Evolutionary conservation across 2,888 invertebrate genomes (phyloP).

Genomic region (Nephrotoma guestfalica): DNA sequence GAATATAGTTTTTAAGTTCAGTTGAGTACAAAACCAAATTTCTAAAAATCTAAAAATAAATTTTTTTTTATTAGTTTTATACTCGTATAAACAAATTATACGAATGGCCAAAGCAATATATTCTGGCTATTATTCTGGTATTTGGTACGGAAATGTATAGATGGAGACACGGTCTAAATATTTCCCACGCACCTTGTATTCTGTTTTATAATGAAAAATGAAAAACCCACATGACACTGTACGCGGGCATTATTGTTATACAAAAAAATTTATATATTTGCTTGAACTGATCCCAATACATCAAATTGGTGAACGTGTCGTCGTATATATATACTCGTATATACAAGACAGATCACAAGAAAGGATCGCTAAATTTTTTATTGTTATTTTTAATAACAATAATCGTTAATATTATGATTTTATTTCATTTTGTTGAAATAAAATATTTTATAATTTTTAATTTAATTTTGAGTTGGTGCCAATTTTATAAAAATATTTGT

Average conservation of each 20-base stretch:
- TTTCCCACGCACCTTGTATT: background rate
- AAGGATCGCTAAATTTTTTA: background rate
- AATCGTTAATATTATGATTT: background rate
- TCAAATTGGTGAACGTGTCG: background rate
- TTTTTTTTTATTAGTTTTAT: background rate
- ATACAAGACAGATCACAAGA: background rate
- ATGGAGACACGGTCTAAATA: background rate
- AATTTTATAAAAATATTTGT: background rate
- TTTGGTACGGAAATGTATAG: background rate
- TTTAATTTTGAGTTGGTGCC: background rate
- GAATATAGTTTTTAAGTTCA: background rate
- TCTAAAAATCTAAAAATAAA: background rate
- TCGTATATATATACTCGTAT: no score
- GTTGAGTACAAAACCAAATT: background rate
- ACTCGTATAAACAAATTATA: background rate
- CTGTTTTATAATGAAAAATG: background rate
- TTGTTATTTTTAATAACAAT: background rate
- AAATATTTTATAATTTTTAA: background rate
- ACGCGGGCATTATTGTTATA: background rate
- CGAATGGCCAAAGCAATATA: no score
- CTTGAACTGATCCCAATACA: background rate
- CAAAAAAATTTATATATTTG: background rate
- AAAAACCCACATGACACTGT: background rate
- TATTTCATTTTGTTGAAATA: background rate
- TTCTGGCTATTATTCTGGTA: no score